phyloP scores from a whole-genome alignment of 1,140 invertebrate species.

The Paralvinella palmiformis region DNA sequence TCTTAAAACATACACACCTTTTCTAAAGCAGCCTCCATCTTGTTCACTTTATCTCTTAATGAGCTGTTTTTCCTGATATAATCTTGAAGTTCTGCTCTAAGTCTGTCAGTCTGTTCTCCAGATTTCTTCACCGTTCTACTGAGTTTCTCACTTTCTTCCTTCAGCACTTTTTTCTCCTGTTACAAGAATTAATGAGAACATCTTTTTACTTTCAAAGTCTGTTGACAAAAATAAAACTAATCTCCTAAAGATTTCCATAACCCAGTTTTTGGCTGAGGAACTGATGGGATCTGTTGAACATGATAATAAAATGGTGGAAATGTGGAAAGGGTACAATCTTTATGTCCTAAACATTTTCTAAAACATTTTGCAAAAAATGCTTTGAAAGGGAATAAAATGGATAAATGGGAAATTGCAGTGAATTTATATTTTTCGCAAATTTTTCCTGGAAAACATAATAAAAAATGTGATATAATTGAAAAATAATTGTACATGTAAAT shows the following conservation, averaged over 20 bases:
- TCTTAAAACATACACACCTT: constrained; percentile 29
- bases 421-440: too few relatives aligned
- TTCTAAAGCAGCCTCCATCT: constrained; percentile 32
- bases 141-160: constrained; percentile 36
- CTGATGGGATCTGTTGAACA: too few relatives aligned
- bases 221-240: neutral
- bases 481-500: neutral
- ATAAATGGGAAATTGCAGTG: too few relatives aligned
- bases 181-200: neutral
- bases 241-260: neutral
- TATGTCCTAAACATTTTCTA: too few relatives aligned
- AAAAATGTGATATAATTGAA: neutral
- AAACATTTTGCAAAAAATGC: too few relatives aligned
- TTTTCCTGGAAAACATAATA: too few relatives aligned
- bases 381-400: too few relatives aligned
- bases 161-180: constrained; percentile 35
- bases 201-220: neutral
- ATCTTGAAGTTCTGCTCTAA: constrained; percentile 31
- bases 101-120: constrained; percentile 31
- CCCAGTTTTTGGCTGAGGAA: too few relatives aligned
- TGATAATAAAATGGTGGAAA: too few relatives aligned
- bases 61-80: constrained; percentile 25
- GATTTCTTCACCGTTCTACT: constrained; percentile 33
- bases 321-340: too few relatives aligned
- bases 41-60: constrained; percentile 24